Percentiles rank a stretch among this genome's conserved stretches.
Conservation (phyloP, 2,797 vertebrate genomes). For the Syndactyla subalaris region DNA sequence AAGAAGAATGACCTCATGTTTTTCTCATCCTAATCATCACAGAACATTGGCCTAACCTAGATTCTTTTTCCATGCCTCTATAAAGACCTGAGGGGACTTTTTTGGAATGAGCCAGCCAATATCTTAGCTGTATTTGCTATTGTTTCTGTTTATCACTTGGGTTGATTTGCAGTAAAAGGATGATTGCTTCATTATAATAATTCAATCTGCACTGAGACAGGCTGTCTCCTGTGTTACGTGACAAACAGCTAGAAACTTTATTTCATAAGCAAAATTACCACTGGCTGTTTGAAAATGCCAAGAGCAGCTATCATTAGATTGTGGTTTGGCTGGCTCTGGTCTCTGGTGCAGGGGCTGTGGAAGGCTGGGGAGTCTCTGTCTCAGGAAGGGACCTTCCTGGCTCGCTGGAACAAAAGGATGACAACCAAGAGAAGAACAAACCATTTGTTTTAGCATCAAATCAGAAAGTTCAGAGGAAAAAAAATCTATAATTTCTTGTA, state of each 20-base stretch:
- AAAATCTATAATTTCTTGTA: background rate
- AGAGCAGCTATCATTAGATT: background rate
- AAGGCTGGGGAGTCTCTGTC: background rate
- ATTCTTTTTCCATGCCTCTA: background rate
- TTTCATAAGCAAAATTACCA: constrained; percentile 36
- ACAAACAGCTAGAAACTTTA: constrained; percentile 24
- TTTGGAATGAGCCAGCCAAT: background rate
- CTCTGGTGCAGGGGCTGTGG: background rate
- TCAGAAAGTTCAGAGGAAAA: background rate
- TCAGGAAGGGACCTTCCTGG: background rate
- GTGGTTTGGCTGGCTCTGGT: background rate
- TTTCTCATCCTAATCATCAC: background rate
- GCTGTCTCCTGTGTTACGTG: constrained; percentile 14
- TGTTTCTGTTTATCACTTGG: constrained; percentile 39
- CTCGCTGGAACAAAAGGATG: background rate
- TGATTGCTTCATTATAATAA: constrained; percentile 31
- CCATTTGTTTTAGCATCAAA: background rate
- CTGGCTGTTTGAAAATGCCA: constrained; percentile 8
- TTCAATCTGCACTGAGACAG: constrained; percentile 30
- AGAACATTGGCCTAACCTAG: background rate
- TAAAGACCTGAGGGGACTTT: constrained; percentile 8
- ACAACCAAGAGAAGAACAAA: background rate
- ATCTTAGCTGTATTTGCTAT: background rate
- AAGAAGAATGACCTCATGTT: background rate
- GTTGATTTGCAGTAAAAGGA: constrained; percentile 1